Evolutionary conservation across 1,140 invertebrate genomes (phyloP).

Genomic region (Drosophila lowei): DNA sequence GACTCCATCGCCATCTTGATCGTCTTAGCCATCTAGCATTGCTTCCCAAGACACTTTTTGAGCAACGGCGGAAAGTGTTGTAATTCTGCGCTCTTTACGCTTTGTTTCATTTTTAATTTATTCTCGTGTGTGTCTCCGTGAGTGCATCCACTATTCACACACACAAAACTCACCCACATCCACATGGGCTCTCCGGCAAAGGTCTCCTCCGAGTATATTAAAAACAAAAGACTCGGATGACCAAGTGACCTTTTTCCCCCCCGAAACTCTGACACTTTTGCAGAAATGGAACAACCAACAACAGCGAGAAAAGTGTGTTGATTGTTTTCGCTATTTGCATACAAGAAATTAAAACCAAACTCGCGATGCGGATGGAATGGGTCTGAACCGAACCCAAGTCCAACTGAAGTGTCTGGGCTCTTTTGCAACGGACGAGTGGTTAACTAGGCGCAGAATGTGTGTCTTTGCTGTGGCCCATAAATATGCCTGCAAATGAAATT

Average conservation of each 20-base stretch:
- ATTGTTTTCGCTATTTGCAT: slow-evolving; percentile 57
- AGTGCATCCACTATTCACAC: slow-evolving; percentile 68
- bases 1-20: slow-evolving; percentile 6
- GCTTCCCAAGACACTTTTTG: slow-evolving; percentile 61
- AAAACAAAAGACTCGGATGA: slow-evolving; percentile 71
- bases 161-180: slow-evolving; percentile 36
- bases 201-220: slow-evolving; percentile 53
- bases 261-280: slow-evolving; percentile 65
- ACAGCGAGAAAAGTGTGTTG: slow-evolving; percentile 27
- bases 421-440: slow-evolving; percentile 55
- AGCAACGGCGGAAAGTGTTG: slow-evolving; percentile 79
- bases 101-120: slow-evolving; percentile 82
- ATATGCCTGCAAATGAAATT: slow-evolving; percentile 51
- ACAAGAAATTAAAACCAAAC: slow-evolving; percentile 54
- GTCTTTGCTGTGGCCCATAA: slow-evolving; percentile 48
- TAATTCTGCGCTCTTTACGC: slow-evolving; percentile 79
- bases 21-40: slow-evolving; percentile 34
- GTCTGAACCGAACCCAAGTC: slow-evolving; percentile 9
- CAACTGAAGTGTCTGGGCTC: slow-evolving; percentile 1
- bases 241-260: slow-evolving; percentile 73
- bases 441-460: slow-evolving; percentile 51
- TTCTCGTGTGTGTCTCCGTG: slow-evolving; percentile 64
- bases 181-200: slow-evolving; percentile 48
- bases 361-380: slow-evolving; percentile 26
- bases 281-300: slow-evolving; percentile 58